phyloP scores from a whole-genome alignment of 2,797 vertebrate genomes.

The Poecilia wingei region DNA sequence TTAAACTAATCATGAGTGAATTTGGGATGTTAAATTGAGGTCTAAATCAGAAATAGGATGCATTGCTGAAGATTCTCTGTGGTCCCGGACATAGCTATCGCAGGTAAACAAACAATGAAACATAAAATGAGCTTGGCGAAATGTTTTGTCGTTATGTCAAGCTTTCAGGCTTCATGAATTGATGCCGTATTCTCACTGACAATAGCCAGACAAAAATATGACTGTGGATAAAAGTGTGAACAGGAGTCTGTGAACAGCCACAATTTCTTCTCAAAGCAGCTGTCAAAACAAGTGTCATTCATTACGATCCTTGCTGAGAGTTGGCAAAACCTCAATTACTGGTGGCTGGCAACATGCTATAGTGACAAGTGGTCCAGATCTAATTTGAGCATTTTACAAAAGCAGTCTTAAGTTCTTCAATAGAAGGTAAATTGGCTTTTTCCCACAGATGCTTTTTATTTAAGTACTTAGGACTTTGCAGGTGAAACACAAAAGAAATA shows the following conservation, averaged over 20 bases:
- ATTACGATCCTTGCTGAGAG: not conserved
- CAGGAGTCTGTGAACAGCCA: not conserved
- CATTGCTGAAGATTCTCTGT: not conserved
- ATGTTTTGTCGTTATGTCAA: slow-evolving; percentile 3
- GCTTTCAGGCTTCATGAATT: not conserved
- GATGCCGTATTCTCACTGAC: not conserved
- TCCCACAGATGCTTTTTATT: not conserved
- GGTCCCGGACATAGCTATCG: not conserved
- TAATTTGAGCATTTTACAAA: not conserved
- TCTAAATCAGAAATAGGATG: not conserved
- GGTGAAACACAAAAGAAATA: not conserved
- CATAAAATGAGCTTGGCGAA: not conserved
- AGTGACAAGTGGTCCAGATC: not conserved
- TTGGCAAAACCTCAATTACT: not conserved
- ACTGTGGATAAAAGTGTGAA: not conserved
- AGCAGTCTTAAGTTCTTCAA: not conserved
- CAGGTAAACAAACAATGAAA: not conserved
- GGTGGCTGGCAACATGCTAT: not conserved
- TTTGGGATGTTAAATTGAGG: not conserved
- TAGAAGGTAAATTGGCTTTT: not conserved
- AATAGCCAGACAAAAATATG: not conserved
- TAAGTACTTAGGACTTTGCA: not conserved
- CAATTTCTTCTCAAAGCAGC: not conserved
- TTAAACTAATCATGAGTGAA: not conserved
- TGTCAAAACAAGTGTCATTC: not conserved